Conservation (phyloP, 2,888 invertebrate species). For the Drosophila cyrtoloma region DNA sequence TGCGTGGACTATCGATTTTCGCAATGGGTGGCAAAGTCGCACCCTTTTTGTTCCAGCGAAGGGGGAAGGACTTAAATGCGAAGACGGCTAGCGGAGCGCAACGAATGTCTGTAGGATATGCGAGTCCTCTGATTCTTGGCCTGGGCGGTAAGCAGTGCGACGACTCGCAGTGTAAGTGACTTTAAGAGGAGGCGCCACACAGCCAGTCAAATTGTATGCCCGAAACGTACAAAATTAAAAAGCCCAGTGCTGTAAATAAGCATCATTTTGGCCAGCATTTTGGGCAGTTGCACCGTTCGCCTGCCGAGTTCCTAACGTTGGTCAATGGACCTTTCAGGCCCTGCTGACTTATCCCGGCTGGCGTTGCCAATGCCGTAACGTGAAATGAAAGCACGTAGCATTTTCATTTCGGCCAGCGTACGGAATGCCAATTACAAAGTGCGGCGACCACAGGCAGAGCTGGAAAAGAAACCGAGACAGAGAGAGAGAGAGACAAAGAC, state of each 20-base stretch:
- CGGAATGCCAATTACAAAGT: slow-evolving; percentile 81
- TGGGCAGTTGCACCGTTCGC: slow-evolving; percentile 17
- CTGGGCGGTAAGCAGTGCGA: slow-evolving; percentile 6
- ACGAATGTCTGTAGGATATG: slow-evolving; percentile 39
- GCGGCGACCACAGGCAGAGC: slow-evolving; percentile 44
- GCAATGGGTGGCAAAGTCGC: slow-evolving; percentile 20
- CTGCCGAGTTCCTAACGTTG: slow-evolving; percentile 27
- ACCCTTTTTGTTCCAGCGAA: slow-evolving; percentile 27
- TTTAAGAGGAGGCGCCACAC: slow-evolving; percentile 52
- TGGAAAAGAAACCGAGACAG: slow-evolving; percentile 2
- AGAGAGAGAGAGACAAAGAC: neutral
- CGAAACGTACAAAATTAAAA: slow-evolving; percentile 76
- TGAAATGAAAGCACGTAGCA: slow-evolving; percentile 81
- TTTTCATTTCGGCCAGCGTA: slow-evolving; percentile 80
- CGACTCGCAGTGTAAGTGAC: slow-evolving; percentile 56
- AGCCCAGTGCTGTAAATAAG: slow-evolving; percentile 67
- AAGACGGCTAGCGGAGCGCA: slow-evolving; percentile 2
- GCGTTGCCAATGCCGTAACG: slow-evolving; percentile 50
- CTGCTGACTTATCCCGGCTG: slow-evolving; percentile 68
- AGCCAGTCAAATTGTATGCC: slow-evolving; percentile 44
- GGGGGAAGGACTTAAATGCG: neutral
- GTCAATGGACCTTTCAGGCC: slow-evolving; percentile 74
- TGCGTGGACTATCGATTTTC: slow-evolving; percentile 56
- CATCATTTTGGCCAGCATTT: slow-evolving; percentile 44
- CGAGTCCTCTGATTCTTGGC: slow-evolving; percentile 44